These are phyloP conservation scores for Bucco capensis DNA, from an alignment of 2,113 vertebrate genomes.

Conservation along the genomic window DNA sequence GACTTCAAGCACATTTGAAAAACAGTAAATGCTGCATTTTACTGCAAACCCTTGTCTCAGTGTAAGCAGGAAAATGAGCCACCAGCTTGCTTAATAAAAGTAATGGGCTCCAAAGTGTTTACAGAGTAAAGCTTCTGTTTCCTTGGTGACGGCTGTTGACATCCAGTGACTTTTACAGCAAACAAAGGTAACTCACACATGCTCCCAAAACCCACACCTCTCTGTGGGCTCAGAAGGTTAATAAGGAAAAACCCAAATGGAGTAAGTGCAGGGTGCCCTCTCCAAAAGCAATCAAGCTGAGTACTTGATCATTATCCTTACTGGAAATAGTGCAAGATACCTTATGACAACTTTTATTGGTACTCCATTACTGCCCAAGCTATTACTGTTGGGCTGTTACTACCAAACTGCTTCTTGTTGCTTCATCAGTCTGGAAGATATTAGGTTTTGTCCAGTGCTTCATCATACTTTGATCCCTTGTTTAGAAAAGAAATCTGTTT, in stretches of 20 bases:
- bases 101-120: background rate
- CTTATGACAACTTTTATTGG: conserved; percentile 29
- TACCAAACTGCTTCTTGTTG: background rate
- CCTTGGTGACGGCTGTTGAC: background rate
- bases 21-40: background rate
- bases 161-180: background rate
- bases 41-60: background rate
- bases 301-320: background rate
- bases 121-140: background rate
- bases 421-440: conserved; percentile 50
- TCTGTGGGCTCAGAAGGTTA: background rate
- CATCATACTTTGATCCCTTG: conserved; percentile 40
- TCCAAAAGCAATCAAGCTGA: background rate
- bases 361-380: background rate
- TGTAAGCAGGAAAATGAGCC: background rate
- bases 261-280: background rate
- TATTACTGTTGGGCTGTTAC: conserved; percentile 1
- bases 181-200: background rate
- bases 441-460: conserved; percentile 15
- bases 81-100: background rate
- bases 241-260: background rate
- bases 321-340: background rate
- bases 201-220: background rate
- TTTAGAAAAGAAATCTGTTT: conserved; percentile 48
- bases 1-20: background rate